phyloP scores from a whole-genome alignment of 2,113 vertebrate genomes.

The Bubalus kerabau region DNA sequence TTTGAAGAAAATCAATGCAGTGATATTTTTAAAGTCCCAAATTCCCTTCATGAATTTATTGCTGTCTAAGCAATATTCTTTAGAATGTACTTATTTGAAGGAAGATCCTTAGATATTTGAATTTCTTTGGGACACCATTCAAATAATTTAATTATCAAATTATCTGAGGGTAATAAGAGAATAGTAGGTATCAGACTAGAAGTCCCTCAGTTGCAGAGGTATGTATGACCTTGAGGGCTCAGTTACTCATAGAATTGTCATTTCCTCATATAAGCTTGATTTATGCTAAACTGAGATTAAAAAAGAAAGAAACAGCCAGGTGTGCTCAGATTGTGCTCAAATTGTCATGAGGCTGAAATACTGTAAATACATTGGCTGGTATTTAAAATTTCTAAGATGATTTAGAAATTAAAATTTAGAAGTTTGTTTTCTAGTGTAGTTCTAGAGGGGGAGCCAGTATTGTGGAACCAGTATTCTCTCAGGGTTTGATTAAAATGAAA shows the following conservation, averaged over 20 bases:
- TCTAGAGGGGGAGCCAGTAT: not conserved
- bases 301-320: not conserved
- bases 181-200: not conserved
- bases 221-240: not conserved
- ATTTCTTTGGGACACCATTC: not conserved
- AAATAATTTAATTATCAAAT: constrained; percentile 40
- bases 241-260: not conserved
- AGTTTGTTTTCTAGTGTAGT: not conserved
- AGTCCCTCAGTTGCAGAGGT: constrained; percentile 36
- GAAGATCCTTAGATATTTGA: constrained; percentile 25
- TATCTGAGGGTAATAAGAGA: constrained; percentile 25
- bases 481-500: not conserved
- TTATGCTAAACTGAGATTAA: not conserved
- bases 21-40: constrained; percentile 32
- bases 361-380: not conserved
- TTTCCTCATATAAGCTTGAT: not conserved
- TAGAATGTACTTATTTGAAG: constrained; percentile 35
- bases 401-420: constrained; percentile 4
- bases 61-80: constrained; percentile 10
- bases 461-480: not conserved
- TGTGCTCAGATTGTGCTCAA: not conserved
- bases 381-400: not conserved
- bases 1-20: constrained; percentile 48
- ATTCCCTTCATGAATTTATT: constrained; percentile 39
- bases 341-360: not conserved